Evolutionary conservation across 2,113 vertebrate genomes (phyloP).

Genomic region (Talpa occidentalis): DNA sequence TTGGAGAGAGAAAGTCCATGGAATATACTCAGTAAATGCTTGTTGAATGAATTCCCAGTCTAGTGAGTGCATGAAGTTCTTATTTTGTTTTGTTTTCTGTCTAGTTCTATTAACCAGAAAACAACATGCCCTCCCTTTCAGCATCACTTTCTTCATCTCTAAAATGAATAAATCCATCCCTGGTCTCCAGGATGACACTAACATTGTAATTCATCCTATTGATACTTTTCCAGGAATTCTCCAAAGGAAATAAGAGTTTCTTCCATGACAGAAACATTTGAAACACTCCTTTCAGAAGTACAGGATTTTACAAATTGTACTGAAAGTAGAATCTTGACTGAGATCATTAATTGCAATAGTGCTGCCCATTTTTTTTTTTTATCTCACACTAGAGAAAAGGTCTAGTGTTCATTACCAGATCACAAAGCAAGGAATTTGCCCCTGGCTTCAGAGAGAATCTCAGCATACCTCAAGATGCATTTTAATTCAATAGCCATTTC

Average conservation of each 20-base stretch:
- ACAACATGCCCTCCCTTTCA: background rate
- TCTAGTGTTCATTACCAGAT: background rate
- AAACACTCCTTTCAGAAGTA: background rate
- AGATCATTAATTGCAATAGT: background rate
- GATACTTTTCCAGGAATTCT: background rate
- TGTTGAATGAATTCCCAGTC: background rate
- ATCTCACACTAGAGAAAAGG: background rate
- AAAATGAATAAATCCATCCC: background rate
- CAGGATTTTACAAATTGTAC: background rate
- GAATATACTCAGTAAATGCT: background rate
- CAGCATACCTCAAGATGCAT: rapidly evolving
- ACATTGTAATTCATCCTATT: background rate
- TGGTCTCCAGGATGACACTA: background rate
- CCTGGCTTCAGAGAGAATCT: background rate
- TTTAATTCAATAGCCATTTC: background rate
- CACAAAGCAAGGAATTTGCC: background rate
- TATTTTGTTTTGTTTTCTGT: background rate
- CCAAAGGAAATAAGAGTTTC: background rate
- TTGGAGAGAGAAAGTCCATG: background rate
- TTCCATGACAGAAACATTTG: background rate
- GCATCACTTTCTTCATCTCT: background rate
- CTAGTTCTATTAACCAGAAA: background rate
- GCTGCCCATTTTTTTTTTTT: background rate
- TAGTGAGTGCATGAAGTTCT: background rate
- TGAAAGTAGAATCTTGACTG: background rate